phyloP scores from a whole-genome alignment of 2,113 vertebrate species.

The Onychostruthus taczanowskii region DNA sequence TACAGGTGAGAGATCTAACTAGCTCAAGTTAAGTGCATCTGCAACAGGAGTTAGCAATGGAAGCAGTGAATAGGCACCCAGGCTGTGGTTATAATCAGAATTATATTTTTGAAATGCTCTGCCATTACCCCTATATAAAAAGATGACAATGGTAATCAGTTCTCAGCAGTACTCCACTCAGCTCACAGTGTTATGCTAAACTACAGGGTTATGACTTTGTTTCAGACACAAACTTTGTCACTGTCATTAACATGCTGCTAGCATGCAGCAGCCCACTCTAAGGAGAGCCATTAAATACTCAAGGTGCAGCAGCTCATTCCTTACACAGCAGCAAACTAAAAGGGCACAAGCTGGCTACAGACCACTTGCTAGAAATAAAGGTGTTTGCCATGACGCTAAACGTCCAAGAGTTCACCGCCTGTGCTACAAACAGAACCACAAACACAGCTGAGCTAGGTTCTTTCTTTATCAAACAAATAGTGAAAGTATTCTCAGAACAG shows the following conservation, averaged over 20 bases:
- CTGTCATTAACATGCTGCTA: neutral
- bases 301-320: neutral
- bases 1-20: neutral
- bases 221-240: neutral
- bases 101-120: neutral
- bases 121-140: neutral
- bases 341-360: neutral
- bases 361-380: neutral
- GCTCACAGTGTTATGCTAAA: neutral
- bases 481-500: slow-evolving; percentile 33
- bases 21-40: neutral
- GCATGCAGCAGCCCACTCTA: neutral
- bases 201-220: neutral
- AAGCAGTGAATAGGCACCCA: neutral
- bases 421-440: neutral
- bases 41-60: neutral
- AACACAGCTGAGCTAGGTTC: neutral
- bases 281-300: neutral
- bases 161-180: neutral
- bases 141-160: neutral
- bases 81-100: neutral
- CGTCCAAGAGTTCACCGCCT: neutral
- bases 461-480: slow-evolving; percentile 51
- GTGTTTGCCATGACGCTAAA: neutral
- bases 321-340: neutral